Conservation (phyloP, 2,888 invertebrate genomes). For the Brachylomia viminalis region DNA sequence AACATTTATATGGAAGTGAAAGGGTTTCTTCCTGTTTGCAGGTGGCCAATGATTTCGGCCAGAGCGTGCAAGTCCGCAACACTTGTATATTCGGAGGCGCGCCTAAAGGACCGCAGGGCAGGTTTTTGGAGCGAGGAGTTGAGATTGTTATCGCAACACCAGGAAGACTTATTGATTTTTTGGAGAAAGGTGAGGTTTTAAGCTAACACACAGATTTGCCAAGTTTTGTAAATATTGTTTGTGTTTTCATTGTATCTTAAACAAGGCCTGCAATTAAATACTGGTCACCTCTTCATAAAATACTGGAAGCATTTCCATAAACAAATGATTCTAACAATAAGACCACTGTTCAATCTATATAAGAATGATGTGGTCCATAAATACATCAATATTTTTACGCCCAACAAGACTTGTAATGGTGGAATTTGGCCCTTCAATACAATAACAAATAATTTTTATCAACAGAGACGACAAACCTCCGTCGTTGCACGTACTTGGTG, state of each 20-base stretch:
- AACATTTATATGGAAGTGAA: constrained; percentile 9
- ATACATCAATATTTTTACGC: neutral
- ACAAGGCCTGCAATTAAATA: neutral
- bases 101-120: constrained; percentile 97
- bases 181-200: constrained; percentile 92
- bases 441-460: neutral
- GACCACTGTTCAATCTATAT: neutral
- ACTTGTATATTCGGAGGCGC: constrained; percentile 99
- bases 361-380: no score
- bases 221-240: neutral
- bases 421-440: neutral
- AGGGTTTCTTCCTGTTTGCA: constrained; percentile 77
- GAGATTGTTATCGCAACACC: constrained; percentile 99
- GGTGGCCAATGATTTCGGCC: constrained; percentile 98
- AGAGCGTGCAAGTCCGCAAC: constrained; percentile 96
- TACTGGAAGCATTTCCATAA: neutral
- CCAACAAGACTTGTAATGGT: neutral
- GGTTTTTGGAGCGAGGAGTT: constrained; percentile 95
- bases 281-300: neutral
- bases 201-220: no score
- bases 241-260: constrained; percentile 4
- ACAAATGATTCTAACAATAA: neutral
- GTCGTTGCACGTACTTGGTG: constrained; percentile 96
- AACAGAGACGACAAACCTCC: constrained; percentile 93
- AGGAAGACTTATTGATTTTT: constrained; percentile 98